These are phyloP conservation scores for Caranx melampygus DNA, from an alignment of 2,113 vertebrate species.

Conservation along the genomic window DNA sequence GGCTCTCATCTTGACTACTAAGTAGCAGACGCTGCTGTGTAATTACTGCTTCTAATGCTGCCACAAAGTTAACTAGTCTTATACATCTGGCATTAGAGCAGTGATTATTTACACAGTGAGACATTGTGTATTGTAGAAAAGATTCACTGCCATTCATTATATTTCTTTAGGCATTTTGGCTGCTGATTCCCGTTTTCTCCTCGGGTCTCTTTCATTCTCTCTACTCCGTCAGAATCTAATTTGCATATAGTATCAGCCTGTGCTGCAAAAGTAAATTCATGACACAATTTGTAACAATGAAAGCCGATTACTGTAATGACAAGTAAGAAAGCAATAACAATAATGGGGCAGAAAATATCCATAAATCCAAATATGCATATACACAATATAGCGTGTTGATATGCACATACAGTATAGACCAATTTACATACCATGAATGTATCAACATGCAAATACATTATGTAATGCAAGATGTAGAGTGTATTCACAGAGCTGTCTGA, in stretches of 20 bases:
- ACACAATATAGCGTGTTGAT: not conserved
- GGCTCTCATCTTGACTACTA: constrained; percentile 33
- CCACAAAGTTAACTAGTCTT: constrained; percentile 6
- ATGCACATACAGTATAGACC: not conserved
- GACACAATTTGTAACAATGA: not conserved
- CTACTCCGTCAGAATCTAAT: not conserved
- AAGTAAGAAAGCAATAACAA: not conserved
- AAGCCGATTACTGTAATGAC: not conserved
- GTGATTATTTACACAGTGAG: constrained; percentile 6
- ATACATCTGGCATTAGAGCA: constrained; percentile 2
- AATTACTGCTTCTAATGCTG: constrained; percentile 25
- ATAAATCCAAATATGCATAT: not conserved
- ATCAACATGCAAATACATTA: not conserved
- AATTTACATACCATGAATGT: not conserved
- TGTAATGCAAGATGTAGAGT: not conserved
- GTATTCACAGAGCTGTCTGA: not conserved
- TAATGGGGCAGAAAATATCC: not conserved
- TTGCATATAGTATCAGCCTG: not conserved
- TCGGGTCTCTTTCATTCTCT: not conserved
- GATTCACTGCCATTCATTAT: not conserved
- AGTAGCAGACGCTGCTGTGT: constrained; percentile 26
- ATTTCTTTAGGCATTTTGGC: not conserved
- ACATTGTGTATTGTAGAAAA: constrained; percentile 1
- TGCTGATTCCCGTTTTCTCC: not conserved
- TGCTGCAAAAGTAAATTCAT: constrained; percentile 25